Conservation (phyloP, 2,113 vertebrate genomes). For the Leptobrachium leishanense region DNA sequence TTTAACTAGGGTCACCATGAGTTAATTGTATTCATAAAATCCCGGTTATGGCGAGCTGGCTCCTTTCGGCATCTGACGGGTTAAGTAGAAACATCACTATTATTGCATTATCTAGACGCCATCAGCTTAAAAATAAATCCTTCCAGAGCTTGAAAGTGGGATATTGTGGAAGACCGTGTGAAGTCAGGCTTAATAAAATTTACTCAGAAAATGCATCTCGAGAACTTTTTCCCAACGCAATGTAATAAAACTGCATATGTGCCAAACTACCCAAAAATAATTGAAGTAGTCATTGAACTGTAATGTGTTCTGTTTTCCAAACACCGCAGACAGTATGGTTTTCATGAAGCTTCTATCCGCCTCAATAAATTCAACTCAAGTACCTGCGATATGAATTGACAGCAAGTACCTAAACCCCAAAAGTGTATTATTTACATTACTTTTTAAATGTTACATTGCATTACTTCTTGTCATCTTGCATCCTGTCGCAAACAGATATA, state of each 20-base stretch:
- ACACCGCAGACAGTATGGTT: constrained; percentile 61
- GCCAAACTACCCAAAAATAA: constrained; percentile 72
- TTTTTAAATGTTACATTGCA: constrained; percentile 75
- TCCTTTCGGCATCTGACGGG: neutral
- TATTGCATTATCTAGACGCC: constrained; percentile 15
- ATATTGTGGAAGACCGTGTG: constrained; percentile 1
- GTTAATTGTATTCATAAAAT: neutral
- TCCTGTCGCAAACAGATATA: constrained; percentile 64
- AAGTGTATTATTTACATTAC: constrained; percentile 77
- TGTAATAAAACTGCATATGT: constrained; percentile 56
- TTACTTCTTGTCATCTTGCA: constrained; percentile 68
- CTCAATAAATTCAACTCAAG: constrained; percentile 69
- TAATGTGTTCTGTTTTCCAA: constrained; percentile 60
- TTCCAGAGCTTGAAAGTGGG: constrained; percentile 21
- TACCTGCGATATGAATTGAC: constrained; percentile 66
- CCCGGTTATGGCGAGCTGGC: neutral
- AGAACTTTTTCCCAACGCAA: constrained; percentile 65
- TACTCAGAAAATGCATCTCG: constrained; percentile 58
- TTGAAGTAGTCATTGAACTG: constrained; percentile 69
- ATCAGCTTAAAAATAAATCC: constrained; percentile 48
- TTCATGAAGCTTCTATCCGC: constrained; percentile 64
- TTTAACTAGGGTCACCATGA: neutral
- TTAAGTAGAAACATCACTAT: neutral
- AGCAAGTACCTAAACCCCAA: constrained; percentile 71
- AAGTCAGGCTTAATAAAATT: constrained; percentile 51